These are phyloP conservation scores for Brachionus manjavacas DNA, from an alignment of 1,140 invertebrate species.

Conservation along the genomic window DNA sequence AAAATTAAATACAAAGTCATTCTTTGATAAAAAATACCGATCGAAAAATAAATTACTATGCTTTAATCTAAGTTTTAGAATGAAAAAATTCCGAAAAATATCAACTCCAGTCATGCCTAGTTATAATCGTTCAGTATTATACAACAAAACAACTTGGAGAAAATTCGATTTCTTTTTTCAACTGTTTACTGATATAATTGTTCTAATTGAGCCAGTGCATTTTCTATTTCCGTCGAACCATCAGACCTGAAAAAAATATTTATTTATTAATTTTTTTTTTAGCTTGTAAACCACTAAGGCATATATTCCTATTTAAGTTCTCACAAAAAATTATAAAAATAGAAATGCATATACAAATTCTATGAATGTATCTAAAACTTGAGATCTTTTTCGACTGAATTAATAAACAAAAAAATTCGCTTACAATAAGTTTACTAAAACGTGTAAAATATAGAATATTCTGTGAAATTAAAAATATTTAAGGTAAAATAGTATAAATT, in stretches of 20 bases:
- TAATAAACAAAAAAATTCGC: too few species aligned
- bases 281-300: too few species aligned
- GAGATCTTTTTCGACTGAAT: too few species aligned
- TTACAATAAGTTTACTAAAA: too few species aligned
- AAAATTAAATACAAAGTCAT: constrained; percentile 6
- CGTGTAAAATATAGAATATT: too few species aligned
- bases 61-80: neutral
- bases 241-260: constrained; percentile 21
- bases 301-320: too few species aligned
- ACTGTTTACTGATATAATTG: constrained; percentile 29
- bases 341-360: neutral
- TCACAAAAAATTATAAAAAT: too few species aligned
- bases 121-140: neutral
- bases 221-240: constrained; percentile 22
- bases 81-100: neutral
- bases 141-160: neutral
- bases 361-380: too few species aligned
- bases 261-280: too few species aligned
- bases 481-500: too few species aligned
- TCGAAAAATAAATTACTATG: neutral
- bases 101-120: neutral
- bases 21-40: neutral
- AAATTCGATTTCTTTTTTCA: neutral
- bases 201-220: constrained; percentile 29
- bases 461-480: too few species aligned